Evolutionary conservation across 2,797 vertebrate genomes (phyloP).

Genomic region (Crotalus adamanteus): DNA sequence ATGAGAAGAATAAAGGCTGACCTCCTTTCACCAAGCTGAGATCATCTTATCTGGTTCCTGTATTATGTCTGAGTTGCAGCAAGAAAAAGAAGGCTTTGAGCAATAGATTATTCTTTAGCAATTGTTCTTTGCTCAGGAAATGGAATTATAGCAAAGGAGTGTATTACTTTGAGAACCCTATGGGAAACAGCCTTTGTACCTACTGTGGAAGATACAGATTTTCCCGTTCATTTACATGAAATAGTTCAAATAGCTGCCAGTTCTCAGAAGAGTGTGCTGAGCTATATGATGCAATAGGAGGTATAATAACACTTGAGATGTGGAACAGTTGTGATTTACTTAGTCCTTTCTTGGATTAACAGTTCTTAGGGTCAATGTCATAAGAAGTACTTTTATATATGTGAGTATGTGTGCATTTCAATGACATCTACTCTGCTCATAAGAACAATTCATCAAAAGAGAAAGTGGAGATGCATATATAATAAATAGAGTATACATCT

Average conservation of each 20-base stretch:
- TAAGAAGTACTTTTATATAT: background rate
- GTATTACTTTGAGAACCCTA: conserved; percentile 7
- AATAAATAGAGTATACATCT: background rate
- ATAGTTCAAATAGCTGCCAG: background rate
- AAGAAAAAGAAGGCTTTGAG: background rate
- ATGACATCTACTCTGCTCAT: background rate
- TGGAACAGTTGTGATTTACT: background rate
- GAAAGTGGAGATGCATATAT: background rate
- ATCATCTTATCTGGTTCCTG: background rate
- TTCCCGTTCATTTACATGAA: background rate
- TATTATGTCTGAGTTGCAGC: background rate
- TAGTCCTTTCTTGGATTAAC: conserved; percentile 9
- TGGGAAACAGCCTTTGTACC: conserved; percentile 8
- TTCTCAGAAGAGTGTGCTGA: background rate
- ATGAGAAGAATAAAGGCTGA: background rate
- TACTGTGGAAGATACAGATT: conserved; percentile 29
- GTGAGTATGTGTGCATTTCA: background rate
- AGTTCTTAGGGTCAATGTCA: background rate
- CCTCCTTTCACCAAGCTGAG: background rate
- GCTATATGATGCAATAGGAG: background rate
- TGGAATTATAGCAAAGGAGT: background rate
- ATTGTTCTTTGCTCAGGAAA: background rate
- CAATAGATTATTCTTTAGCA: background rate
- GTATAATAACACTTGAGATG: background rate
- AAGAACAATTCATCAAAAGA: background rate